Conservation (phyloP, 2,888 invertebrate genomes). For the Sphaerophoria taeniata region DNA sequence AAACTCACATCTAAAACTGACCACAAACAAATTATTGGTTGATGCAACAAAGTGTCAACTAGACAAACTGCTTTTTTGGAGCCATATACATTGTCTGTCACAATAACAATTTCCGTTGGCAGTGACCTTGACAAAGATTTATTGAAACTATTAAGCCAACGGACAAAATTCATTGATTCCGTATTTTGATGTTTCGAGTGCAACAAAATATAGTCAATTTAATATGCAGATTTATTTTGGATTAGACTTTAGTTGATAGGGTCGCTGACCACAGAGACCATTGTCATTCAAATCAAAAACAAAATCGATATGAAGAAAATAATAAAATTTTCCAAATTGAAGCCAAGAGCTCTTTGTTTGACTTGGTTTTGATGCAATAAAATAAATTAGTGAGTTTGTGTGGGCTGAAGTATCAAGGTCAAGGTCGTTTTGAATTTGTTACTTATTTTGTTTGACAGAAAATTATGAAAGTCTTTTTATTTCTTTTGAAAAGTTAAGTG, state of each 20-base stretch:
- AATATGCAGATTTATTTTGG: background rate
- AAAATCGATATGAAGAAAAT: background rate
- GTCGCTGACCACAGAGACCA: background rate
- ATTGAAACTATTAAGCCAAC: background rate
- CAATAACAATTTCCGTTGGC: background rate
- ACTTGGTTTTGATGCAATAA: background rate
- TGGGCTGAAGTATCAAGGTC: background rate
- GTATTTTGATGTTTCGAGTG: background rate
- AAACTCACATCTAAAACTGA: background rate
- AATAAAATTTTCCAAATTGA: background rate
- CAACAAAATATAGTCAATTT: background rate
- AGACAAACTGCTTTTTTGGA: background rate
- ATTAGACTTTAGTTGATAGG: background rate
- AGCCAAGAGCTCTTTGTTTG: background rate
- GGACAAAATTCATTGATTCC: constrained; percentile 1
- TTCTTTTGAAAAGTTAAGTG: too few species aligned
- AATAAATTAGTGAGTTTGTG: background rate
- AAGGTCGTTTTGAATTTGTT: background rate
- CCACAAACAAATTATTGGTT: background rate
- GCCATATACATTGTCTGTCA: background rate
- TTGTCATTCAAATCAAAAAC: too few species aligned
- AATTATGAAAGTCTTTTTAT: too few species aligned
- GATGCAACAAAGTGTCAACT: background rate
- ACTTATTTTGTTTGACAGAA: too few species aligned
- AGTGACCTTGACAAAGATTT: constrained; percentile 7